These are phyloP conservation scores for Zaprionus capensis DNA, from an alignment of 1,140 invertebrate species.

Conservation along the genomic window DNA sequence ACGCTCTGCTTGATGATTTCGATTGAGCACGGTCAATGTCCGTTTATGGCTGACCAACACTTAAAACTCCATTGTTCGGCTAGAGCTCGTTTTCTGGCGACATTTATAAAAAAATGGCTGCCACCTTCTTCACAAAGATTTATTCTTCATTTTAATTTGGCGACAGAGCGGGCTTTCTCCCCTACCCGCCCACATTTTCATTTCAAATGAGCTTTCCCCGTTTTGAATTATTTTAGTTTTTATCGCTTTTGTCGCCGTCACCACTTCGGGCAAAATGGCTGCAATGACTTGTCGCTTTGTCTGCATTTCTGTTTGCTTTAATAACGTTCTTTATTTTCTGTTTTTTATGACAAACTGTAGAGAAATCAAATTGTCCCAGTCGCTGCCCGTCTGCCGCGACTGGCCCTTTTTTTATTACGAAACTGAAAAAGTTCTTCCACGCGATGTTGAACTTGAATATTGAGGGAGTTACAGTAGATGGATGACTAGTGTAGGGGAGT, in stretches of 20 bases:
- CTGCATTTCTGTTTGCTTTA: conserved; percentile 78
- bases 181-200: neutral
- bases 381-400: conserved; percentile 14
- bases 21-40: neutral
- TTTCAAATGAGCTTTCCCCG: conserved; percentile 7
- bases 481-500: neutral
- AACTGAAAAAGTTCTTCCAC: conserved; percentile 27
- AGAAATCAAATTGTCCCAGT: conserved; percentile 43
- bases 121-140: conserved; percentile 57
- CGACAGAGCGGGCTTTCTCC: neutral
- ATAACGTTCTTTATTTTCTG: conserved; percentile 68
- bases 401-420: conserved; percentile 47
- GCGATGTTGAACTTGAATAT: conserved; percentile 51
- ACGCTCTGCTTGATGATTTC: neutral
- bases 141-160: conserved; percentile 28
- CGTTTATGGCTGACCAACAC: conserved; percentile 9
- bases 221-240: conserved; percentile 11
- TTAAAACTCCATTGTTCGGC: conserved; percentile 17
- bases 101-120: conserved; percentile 39
- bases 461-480: neutral
- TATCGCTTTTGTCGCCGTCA: conserved; percentile 42
- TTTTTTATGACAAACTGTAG: conserved; percentile 18
- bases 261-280: conserved; percentile 67
- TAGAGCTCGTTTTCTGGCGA: neutral
- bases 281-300: conserved; percentile 76